Conservation (phyloP, 2,888 invertebrate genomes). For the Apamea monoglypha region DNA sequence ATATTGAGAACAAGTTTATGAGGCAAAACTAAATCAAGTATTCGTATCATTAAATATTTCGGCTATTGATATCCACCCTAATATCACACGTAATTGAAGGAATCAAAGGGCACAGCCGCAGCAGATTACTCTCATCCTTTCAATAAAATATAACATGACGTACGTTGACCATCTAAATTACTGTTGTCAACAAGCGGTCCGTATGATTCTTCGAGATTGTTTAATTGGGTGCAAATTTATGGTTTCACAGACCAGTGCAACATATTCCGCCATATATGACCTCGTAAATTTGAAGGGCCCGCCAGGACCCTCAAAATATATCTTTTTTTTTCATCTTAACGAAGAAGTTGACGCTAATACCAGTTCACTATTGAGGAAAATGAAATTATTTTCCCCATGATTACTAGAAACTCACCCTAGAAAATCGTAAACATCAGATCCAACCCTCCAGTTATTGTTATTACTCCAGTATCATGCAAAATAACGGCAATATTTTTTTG, state of each 20-base stretch:
- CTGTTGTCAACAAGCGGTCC: neutral
- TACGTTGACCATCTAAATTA: slow-evolving; percentile 9
- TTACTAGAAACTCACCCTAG: slow-evolving; percentile 22
- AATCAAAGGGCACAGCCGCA: neutral
- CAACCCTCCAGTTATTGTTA: slow-evolving; percentile 55
- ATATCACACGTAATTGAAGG: slow-evolving; percentile 1
- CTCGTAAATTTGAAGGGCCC: neutral
- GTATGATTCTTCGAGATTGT: slow-evolving; percentile 17
- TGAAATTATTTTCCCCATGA: slow-evolving; percentile 9
- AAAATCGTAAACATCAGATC: slow-evolving; percentile 57
- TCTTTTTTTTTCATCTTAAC: slow-evolving; percentile 12
- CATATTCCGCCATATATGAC: neutral
- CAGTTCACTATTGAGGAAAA: slow-evolving; percentile 35
- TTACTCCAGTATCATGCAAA: slow-evolving; percentile 51
- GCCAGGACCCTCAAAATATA: neutral
- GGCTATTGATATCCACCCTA: neutral
- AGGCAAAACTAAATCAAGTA: neutral
- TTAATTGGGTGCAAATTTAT: slow-evolving; percentile 28
- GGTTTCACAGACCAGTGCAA: slow-evolving; percentile 16
- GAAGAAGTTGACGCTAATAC: slow-evolving; percentile 20
- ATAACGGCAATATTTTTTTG: slow-evolving; percentile 57
- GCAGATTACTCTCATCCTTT: neutral
- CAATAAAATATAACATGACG: slow-evolving; percentile 4
- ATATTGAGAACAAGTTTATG: neutral
- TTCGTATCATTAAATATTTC: neutral